Evolutionary conservation across 2,888 invertebrate genomes (phyloP).

Genomic region (Rapana venosa): DNA sequence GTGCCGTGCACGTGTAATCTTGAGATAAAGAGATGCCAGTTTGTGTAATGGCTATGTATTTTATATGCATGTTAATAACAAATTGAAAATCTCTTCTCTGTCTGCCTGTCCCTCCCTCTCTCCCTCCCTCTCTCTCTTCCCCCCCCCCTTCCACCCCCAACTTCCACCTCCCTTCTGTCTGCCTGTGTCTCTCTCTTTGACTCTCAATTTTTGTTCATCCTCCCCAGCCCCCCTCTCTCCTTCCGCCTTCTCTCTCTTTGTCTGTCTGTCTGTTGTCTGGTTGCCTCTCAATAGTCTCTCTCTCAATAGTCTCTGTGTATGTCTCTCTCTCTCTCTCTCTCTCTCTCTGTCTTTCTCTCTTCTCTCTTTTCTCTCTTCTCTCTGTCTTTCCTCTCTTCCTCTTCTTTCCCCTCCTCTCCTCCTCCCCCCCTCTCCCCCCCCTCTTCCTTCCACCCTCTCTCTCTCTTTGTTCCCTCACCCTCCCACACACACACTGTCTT

Average conservation of each 20-base stretch:
- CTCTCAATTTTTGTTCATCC: too few relatives aligned
- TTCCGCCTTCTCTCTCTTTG: not conserved
- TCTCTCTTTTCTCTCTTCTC: not conserved
- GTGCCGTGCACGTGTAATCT: too few relatives aligned
- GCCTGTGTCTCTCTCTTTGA: not conserved
- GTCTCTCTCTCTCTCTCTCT: conserved; percentile 13
- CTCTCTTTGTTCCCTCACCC: not conserved
- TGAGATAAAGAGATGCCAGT: too few relatives aligned
- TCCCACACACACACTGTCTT: not conserved
- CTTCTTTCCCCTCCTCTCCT: not conserved
- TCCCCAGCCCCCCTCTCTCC: not conserved
- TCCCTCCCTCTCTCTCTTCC: not conserved
- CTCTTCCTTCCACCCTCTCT: not conserved
- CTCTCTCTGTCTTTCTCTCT: conserved; percentile 34
- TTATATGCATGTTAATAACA: too few relatives aligned
- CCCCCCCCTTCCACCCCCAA: too few relatives aligned
- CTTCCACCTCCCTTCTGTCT: not conserved
- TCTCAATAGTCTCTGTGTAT: conserved; percentile 2
- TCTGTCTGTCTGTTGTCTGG: not conserved
- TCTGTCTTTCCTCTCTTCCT: conserved; percentile 27
- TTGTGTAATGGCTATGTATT: too few relatives aligned
- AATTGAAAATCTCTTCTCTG: too few relatives aligned
- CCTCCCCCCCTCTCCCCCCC: not conserved
- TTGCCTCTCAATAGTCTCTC: not conserved
- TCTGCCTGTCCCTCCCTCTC: too few relatives aligned